Evolutionary conservation across 1,140 invertebrate genomes (phyloP).

Genomic region (Archivesica marissinica): DNA sequence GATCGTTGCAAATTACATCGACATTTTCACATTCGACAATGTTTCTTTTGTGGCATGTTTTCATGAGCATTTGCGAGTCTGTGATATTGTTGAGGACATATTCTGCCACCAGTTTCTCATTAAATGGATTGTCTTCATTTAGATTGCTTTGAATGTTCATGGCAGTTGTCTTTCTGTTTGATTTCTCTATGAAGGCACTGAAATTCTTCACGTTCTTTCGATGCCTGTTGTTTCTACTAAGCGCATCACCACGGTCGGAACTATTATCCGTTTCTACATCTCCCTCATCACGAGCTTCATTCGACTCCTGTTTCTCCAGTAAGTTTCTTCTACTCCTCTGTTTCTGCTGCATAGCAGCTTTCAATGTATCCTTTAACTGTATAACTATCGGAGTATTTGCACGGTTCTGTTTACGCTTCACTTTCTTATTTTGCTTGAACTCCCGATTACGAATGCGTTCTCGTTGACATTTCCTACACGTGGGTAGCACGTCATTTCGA

Average conservation of each 20-base stretch:
- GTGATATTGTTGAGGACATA: slow-evolving; percentile 77
- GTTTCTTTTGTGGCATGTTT: slow-evolving; percentile 67
- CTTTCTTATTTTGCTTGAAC: slow-evolving; percentile 66
- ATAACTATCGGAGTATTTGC: slow-evolving; percentile 81
- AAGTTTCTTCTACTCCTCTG: slow-evolving; percentile 70
- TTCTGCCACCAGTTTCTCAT: slow-evolving; percentile 71
- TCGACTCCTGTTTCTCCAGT: slow-evolving; percentile 41
- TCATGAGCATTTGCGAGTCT: slow-evolving; percentile 58
- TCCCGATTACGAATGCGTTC: slow-evolving; percentile 69
- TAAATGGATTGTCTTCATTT: slow-evolving; percentile 39
- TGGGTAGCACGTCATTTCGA: slow-evolving; percentile 69
- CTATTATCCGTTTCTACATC: slow-evolving; percentile 60
- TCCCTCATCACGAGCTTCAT: slow-evolving; percentile 33
- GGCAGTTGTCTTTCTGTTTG: slow-evolving; percentile 54
- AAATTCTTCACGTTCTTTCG: slow-evolving; percentile 79
- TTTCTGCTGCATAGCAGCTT: slow-evolving; percentile 73
- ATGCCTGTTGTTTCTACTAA: slow-evolving; percentile 48
- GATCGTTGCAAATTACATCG: slow-evolving; percentile 82
- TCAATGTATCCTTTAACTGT: slow-evolving; percentile 79
- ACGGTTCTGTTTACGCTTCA: slow-evolving; percentile 72
- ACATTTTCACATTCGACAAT: slow-evolving; percentile 81
- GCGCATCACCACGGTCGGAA: slow-evolving; percentile 44
- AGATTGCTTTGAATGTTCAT: slow-evolving; percentile 38
- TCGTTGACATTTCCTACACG: slow-evolving; percentile 80
- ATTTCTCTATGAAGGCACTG: slow-evolving; percentile 80